These are phyloP conservation scores for Trichogramma dendrolimi DNA, from an alignment of 2,888 invertebrate genomes.

Conservation along the genomic window DNA sequence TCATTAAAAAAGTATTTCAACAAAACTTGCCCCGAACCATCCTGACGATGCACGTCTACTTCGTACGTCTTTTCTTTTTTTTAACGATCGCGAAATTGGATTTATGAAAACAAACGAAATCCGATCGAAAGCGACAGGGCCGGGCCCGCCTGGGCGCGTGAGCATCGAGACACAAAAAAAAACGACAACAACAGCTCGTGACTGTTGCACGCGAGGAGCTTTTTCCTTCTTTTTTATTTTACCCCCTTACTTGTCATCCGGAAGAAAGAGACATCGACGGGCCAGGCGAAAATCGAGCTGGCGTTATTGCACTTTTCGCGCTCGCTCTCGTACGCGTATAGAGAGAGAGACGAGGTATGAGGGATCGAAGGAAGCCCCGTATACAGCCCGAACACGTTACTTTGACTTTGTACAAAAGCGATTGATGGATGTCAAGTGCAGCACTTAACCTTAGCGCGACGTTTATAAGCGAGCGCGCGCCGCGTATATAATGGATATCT, in stretches of 20 bases:
- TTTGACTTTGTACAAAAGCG: background rate
- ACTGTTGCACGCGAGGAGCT: too few species aligned
- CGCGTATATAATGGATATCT: too few species aligned
- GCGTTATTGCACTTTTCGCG: constrained; percentile 36
- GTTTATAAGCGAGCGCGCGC: too few species aligned
- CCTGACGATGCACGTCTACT: background rate
- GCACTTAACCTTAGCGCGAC: constrained; percentile 5
- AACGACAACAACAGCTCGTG: constrained; percentile 3
- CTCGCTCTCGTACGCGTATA: too few species aligned
- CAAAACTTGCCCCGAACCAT: too few species aligned
- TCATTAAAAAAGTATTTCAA: too few species aligned
- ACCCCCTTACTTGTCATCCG: too few species aligned
- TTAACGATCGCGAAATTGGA: constrained; percentile 30
- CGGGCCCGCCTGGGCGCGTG: constrained; percentile 14
- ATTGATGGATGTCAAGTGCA: constrained; percentile 23
- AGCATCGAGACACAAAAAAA: constrained; percentile 11
- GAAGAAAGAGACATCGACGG: too few species aligned
- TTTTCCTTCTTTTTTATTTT: too few species aligned
- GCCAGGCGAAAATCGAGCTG: constrained; percentile 23
- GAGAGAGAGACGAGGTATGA: too few species aligned
- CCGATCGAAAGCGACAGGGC: constrained; percentile 32
- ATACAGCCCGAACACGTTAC: background rate
- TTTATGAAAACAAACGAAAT: constrained; percentile 34
- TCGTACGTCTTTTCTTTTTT: constrained; percentile 5
- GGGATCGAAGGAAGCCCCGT: background rate